Base-by-base conservation (phyloP, 2,888 invertebrate species). In the Lordiphosa andalusiaca region DNA sequence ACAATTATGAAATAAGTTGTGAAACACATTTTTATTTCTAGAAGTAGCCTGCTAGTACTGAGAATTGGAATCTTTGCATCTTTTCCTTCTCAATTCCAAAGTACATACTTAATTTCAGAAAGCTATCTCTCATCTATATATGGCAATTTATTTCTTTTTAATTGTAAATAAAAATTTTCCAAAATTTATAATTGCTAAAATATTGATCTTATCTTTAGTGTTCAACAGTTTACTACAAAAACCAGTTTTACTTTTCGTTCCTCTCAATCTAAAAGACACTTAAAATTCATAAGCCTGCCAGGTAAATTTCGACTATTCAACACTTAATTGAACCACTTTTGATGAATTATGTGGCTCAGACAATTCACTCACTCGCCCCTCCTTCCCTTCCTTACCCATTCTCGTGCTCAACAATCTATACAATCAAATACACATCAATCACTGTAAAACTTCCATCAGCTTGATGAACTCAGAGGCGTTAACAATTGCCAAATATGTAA, bases 401-500 rank as follows among this genome's bases (percentile, higher is more conserved):
- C 19, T 30, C 16, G 44, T 33, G 33, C 30, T 44, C 44, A 21
- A 30, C 30, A 40, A 40, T 2, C 19, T 10, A 1, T 10, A 12
- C 53, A 66, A 82, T 78, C 59, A 78, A 67, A 66, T 47, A 35
- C 48, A 44, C 73, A 83, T 76, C 76, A 80, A 75, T 76, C 76
- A 49, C 30, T 16, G 39, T 16, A 10, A 25, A 10, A 49, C 38
- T 50, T 42, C 44, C 41, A 16, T 35, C 25, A 37, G 13, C 40
- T n/a, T 42, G 21, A 59, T 48, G 53, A 48, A 48, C 49, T 36
- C 42, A 40, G 46, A 37, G 23, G 42, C 21, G 51, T 38, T 58
- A 50, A 19, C 55, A 76, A 78, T 84, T 84, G 78, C 63, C 78
- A 64, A 80, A 80, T 82, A 80, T 80, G 80, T 72, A 67, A 74